Base-by-base conservation (phyloP, 2,113 vertebrate species). In the Australoheros scitulus region DNA sequence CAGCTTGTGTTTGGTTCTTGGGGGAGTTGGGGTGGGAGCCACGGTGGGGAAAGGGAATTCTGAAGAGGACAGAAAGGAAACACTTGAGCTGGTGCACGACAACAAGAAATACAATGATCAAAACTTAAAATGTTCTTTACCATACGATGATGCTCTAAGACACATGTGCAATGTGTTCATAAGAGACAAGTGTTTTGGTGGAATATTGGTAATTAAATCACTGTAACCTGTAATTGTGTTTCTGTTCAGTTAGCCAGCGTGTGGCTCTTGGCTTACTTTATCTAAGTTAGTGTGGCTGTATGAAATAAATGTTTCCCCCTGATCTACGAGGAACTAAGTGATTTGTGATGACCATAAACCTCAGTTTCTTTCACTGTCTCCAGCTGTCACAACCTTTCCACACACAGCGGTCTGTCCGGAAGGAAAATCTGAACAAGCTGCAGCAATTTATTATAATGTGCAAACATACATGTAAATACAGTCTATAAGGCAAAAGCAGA, bases 1-100 rank as follows among this genome's bases (percentile, higher is more conserved):
- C 1, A 97, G 92, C 92, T 96, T 97, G 61, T 97, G 96, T 93
- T 99, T 99, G 78, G 97, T 99, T 92, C 98, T 95, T 1, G 96
- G 96, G 0, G 98, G 97, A 4, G 96, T 88, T 3, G 94, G 91
- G 2, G 98, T 99, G 0, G 98, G 94, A 0, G 95, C 95, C 18
- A 92, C 91, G 0, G 98, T 99, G 79, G 98, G 97, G 59, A 99
- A 98, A 1, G 98, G 98, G 89, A 99, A 99, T 68, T 97, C 98
- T 99, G 81, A 18, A 43, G 59, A 84, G 13, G 52, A 61, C 74
- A 2, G 10, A 72, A 61, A 58, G 50, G 38, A 75, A 72, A 89
- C 3, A 15, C 32, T 13, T 70, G 20, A 55, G 47, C n/a, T 55
- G 36, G 75, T 52, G 70, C 13, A 55, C 17, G 11, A 56, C 26